Evolutionary conservation across 2,888 invertebrate genomes (phyloP).

Genomic region (Eumerus sabulonum): DNA sequence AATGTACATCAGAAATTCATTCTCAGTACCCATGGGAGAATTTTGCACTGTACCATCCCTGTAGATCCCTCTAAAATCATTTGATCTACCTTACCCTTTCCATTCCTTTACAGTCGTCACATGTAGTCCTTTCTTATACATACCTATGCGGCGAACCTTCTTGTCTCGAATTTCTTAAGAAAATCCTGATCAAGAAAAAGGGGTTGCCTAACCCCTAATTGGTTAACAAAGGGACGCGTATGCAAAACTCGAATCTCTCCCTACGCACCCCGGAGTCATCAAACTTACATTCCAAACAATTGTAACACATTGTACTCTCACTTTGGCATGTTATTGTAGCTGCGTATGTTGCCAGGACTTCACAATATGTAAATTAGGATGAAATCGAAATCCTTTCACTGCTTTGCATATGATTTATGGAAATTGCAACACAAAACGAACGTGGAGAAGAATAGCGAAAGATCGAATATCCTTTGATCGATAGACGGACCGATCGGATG

Average conservation of each 20-base stretch:
- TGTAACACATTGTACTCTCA: slow-evolving; percentile 45
- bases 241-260: slow-evolving; percentile 41
- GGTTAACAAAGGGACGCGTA: slow-evolving; percentile 59
- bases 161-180: slow-evolving; percentile 37
- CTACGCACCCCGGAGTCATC: slow-evolving; percentile 23
- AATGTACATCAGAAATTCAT: no score
- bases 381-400: slow-evolving; percentile 64
- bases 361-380: slow-evolving; percentile 64
- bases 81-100: no score
- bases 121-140: no score
- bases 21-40: no score
- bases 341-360: slow-evolving; percentile 33
- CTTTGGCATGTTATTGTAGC: no score
- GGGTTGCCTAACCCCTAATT: slow-evolving; percentile 52
- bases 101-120: no score
- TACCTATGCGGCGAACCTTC: no score
- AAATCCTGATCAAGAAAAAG: slow-evolving; percentile 26
- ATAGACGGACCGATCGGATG: slow-evolving; percentile 30
- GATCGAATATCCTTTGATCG: slow-evolving; percentile 55
- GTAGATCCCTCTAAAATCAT: no score
- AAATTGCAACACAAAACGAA: slow-evolving; percentile 31
- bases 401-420: slow-evolving; percentile 62
- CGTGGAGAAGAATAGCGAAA: slow-evolving; percentile 1
- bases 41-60: no score
- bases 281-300: slow-evolving; percentile 37